Evolutionary conservation across 2,888 invertebrate genomes (phyloP), one percentile per base, ranked within the genome.

Genomic region (Luperina testacea): DNA sequence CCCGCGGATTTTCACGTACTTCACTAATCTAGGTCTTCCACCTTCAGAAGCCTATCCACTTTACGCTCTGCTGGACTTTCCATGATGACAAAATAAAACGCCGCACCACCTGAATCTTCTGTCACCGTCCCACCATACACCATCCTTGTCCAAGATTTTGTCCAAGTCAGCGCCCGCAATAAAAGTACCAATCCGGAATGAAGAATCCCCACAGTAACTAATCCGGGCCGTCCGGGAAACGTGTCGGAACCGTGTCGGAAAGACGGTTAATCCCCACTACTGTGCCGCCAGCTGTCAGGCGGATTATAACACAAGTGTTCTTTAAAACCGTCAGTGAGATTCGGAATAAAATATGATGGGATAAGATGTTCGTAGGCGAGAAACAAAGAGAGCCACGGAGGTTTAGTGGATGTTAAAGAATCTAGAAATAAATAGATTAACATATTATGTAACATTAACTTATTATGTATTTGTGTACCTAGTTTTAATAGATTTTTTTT

Each of bases 191-290:
- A 69, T 75, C 63, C 24, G 74, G 78, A 83, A 82, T 84, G 81
- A 82, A 75, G 81, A 87, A 80, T 77, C 78, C 76, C 76, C 42
- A 27, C 32, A 63, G 78, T 63, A 70, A 74, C 67, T 88, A 88
- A 88, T 88, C 85, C 83, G 63, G 20, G 27, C 42, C 74, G 78
- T 77, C 81, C 79, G 81, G 73, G 64, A n/a, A 84, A 74, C 84
- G 84, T 86, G 83, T 83, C 45, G 77, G 81, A 68, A 76, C 65
- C 82, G 88, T 84, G 86, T 86, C 67, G 77, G 81, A 59, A 77
- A 75, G 61, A 78, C 67, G 75, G 77, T 78, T 84, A 87, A 87
- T 87, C 75, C 81, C 69, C 74, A 86, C 83, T 83, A 69, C 73
- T 74, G 83, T 84, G 74, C 83, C 24, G 75, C 17, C 42, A 65